Conservation (phyloP, 2,797 vertebrate species). For the Myripristis jacobus region DNA sequence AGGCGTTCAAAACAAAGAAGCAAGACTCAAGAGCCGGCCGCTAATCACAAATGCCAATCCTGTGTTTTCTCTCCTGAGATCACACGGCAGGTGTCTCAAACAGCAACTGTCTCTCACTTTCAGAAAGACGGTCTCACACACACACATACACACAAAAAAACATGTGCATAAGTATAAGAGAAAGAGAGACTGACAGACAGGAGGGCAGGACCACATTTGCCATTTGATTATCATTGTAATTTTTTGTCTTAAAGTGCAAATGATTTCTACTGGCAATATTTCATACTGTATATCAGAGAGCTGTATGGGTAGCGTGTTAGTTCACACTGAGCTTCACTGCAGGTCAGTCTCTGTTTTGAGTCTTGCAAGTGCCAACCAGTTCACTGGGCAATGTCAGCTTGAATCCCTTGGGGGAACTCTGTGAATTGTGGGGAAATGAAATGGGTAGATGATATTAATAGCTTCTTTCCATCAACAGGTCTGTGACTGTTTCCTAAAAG, state of each 20-base stretch:
- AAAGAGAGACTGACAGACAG: conserved; percentile 4
- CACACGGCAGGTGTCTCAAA: conserved; percentile 34
- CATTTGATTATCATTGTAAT: not conserved
- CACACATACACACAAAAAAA: conserved; percentile 7
- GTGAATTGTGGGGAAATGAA: conserved; percentile 32
- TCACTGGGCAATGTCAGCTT: conserved; percentile 19
- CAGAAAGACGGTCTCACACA: conserved; percentile 11
- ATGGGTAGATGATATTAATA: conserved; percentile 33
- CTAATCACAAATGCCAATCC: conserved; percentile 23
- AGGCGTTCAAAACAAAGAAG: conserved; percentile 26
- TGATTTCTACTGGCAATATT: not conserved
- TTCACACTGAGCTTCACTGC: conserved; percentile 7
- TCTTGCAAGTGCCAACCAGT: conserved; percentile 12
- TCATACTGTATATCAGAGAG: not conserved
- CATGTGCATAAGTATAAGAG: conserved; percentile 9
- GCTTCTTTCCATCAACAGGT: conserved; percentile 19
- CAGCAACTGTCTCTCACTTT: conserved; percentile 21
- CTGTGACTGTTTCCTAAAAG: not conserved
- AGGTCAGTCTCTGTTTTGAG: conserved; percentile 32
- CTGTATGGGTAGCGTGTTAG: conserved; percentile 27
- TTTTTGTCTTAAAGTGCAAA: not conserved
- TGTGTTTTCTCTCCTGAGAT: conserved; percentile 32
- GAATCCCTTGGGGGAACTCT: conserved; percentile 28
- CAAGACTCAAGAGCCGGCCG: not conserved
- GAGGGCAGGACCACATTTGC: conserved; percentile 13